These are phyloP conservation scores for Tuta absoluta DNA, from an alignment of 2,888 invertebrate genomes.

Conservation along the genomic window DNA sequence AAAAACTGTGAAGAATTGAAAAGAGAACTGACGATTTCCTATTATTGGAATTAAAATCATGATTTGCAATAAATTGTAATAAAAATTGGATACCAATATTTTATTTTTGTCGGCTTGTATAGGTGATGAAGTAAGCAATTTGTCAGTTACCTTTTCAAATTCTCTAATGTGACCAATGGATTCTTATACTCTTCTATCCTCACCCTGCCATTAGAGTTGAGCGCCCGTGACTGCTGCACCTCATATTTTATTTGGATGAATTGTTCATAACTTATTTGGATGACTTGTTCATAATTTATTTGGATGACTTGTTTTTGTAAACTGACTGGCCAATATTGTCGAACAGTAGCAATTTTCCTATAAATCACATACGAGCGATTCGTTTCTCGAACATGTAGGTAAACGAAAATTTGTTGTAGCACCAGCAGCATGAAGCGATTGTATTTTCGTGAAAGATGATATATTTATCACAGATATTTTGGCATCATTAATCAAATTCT, in stretches of 20 bases:
- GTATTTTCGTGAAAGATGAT: too few species aligned
- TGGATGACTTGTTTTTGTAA: constrained; percentile 3
- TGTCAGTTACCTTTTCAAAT: not conserved
- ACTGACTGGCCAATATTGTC: constrained; percentile 1
- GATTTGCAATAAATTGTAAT: not conserved
- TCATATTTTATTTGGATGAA: constrained; percentile 12
- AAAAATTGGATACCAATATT: not conserved
- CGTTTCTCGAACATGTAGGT: too few species aligned
- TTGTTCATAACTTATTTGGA: constrained; percentile 13
- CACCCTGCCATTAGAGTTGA: constrained; percentile 7
- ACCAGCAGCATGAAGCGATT: too few species aligned
- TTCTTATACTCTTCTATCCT: not conserved
- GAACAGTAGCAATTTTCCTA: not conserved
- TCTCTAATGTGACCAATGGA: not conserved
- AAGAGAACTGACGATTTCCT: not conserved
- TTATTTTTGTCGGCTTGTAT: too few species aligned
- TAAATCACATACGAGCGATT: too few species aligned
- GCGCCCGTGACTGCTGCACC: constrained; percentile 9
- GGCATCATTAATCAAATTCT: too few species aligned
- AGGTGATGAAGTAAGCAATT: too few species aligned
- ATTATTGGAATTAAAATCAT: not conserved
- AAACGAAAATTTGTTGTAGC: too few species aligned
- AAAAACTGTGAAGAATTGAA: not conserved
- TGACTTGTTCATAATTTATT: constrained; percentile 5
- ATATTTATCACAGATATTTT: too few species aligned